Conservation (phyloP, 2,888 invertebrate genomes). For the Prosopocoilus inquinatus region DNA sequence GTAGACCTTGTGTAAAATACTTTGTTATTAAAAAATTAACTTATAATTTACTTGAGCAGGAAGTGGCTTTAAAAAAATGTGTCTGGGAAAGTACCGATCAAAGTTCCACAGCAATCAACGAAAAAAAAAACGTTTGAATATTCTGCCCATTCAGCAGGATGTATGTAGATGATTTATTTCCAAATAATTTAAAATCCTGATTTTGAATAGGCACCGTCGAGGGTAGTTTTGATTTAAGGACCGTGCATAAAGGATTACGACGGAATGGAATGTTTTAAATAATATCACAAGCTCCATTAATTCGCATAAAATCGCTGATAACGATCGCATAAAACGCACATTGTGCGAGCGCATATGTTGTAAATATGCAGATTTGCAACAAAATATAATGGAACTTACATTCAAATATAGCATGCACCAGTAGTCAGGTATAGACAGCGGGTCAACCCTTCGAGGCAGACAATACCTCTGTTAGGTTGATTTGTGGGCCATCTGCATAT, state of each 20-base stretch:
- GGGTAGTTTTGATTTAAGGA: constrained; percentile 33
- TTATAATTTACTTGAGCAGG: too few relatives aligned
- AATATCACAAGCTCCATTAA: constrained; percentile 50
- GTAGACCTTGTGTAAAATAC: too few relatives aligned
- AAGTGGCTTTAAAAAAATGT: too few relatives aligned
- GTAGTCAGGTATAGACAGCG: constrained; percentile 43
- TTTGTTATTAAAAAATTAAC: too few relatives aligned
- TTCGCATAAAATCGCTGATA: constrained; percentile 44
- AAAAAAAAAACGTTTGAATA: background rate
- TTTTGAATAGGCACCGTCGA: constrained; percentile 18
- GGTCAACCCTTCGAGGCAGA: constrained; percentile 42
- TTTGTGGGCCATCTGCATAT: constrained; percentile 49
- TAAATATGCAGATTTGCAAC: constrained; percentile 45
- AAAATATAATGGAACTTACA: constrained; percentile 42
- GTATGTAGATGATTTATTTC: constrained; percentile 12
- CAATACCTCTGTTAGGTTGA: constrained; percentile 43
- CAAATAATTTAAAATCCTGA: constrained; percentile 14
- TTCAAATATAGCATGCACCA: constrained; percentile 47
- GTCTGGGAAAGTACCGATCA: too few relatives aligned
- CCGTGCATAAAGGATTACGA: constrained; percentile 23
- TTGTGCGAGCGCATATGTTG: constrained; percentile 36
- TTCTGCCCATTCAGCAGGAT: background rate
- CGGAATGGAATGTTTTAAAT: constrained; percentile 32
- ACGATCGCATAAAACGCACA: constrained; percentile 38
- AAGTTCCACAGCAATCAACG: too few relatives aligned